phyloP scores from a whole-genome alignment of 2,797 vertebrate genomes.

The Labroides dimidiatus region DNA sequence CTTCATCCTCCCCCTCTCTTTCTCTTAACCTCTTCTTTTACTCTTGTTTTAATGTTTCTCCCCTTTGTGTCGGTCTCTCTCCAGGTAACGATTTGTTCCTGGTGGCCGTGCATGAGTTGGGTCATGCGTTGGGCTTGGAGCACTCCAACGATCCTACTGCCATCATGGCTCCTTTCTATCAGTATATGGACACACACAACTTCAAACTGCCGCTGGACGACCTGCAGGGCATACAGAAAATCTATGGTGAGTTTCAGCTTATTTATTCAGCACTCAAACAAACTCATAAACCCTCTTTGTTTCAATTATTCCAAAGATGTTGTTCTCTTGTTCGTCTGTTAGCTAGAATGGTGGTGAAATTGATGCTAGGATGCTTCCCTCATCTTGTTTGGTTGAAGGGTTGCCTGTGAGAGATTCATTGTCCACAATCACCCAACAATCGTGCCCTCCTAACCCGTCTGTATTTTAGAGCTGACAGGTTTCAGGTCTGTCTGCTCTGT shows the following conservation, averaged over 20 bases:
- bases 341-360: too few relatives aligned
- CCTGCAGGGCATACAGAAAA: conserved; percentile 97
- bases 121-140: conserved; percentile 93
- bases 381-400: too few relatives aligned
- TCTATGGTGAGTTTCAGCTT: conserved; percentile 84
- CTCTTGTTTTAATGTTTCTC: not conserved
- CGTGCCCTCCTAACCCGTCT: too few relatives aligned
- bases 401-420: too few relatives aligned
- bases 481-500: too few relatives aligned
- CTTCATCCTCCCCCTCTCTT: not conserved
- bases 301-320: too few relatives aligned
- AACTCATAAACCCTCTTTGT: too few relatives aligned
- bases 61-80: not conserved
- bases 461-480: too few relatives aligned
- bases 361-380: too few relatives aligned
- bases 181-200: conserved; percentile 99
- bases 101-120: conserved; percentile 96
- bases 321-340: too few relatives aligned
- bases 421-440: too few relatives aligned
- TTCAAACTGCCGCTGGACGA: conserved; percentile 98
- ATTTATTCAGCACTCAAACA: too few relatives aligned
- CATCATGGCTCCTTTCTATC: conserved; percentile 99
- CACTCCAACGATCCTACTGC: conserved; percentile 97
- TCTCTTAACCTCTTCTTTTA: not conserved
- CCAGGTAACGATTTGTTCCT: conserved; percentile 96